Evolutionary conservation across 2,888 invertebrate species (phyloP), one percentile per base, ranked within the genome.

Genomic region (Auanema sp.): DNA sequence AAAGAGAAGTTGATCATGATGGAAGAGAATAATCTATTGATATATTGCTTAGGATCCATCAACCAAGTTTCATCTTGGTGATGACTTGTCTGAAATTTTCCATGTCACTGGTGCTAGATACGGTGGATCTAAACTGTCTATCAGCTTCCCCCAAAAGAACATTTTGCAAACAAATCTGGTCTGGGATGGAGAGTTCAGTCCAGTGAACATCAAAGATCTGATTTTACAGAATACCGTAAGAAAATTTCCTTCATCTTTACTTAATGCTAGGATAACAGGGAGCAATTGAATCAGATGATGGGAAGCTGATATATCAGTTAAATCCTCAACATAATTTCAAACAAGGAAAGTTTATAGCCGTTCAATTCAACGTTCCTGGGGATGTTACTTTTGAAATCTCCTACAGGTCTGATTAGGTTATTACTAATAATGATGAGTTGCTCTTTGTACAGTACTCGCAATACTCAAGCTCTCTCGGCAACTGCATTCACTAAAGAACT

Each of bases 301-400:
- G 23, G 41, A 33, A 33, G 33, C n/a, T 63, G 50, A 53, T 57
- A 41, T 68, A 47, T 25, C 23, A 40, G 57, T 44, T 51, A 62
- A 64, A 52, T 65, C 68, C 50, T 51, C 42, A 49, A 44, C n/a
- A 40, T n/a, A 6, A 56, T 11, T 51, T 52, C 21, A 18, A 21
- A 4, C 59, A 69, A 21, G 69, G 69, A 18, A 64, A 58, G 44
- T 76, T 78, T 43, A 66, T 66, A 0, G 79, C 75, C 1, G 60
- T 79, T 23, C 79, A 79, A 40, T 40, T 78, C 40, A 71, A 69
- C 61, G 33, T 76, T 14, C 41, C 53, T 10, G 66, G 62, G 51
- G 44, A 56, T 6, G 59, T 61, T n/a, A 64, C 64, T 14, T 65
- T 71, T 14, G 68, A 73, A 33, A 52, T 72, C 25, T 53, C 65